Percentiles rank a stretch among this genome's conserved stretches.
These are phyloP conservation scores for Octodonta nipae DNA, from an alignment of 2,888 invertebrate species.

Conservation along the genomic window DNA sequence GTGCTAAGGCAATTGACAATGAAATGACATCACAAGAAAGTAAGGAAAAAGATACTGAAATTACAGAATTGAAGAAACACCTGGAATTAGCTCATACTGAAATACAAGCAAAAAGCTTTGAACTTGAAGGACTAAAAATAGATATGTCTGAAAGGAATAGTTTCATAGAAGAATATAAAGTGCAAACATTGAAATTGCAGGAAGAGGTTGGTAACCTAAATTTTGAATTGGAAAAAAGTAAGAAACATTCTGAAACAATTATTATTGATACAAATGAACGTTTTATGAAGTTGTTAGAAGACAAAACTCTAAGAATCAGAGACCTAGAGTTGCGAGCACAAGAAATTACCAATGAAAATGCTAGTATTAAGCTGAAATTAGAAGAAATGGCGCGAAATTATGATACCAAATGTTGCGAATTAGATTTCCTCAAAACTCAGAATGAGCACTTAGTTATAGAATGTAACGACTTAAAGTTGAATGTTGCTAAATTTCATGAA, in stretches of 20 bases:
- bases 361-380: neutral
- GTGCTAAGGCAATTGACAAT: slow-evolving; percentile 43
- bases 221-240: slow-evolving; percentile 13
- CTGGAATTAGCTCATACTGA: neutral
- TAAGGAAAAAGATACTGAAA: slow-evolving; percentile 25
- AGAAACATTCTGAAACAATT: slow-evolving; percentile 5
- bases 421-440: neutral
- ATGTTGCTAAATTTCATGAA: neutral
- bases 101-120: too few relatives aligned
- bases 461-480: neutral
- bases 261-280: slow-evolving; percentile 8
- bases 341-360: neutral
- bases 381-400: too few relatives aligned
- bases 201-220: slow-evolving; percentile 10
- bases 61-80: slow-evolving; percentile 3
- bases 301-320: slow-evolving; percentile 5
- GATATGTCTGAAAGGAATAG: slow-evolving; percentile 18
- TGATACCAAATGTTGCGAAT: neutral
- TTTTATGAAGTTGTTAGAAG: slow-evolving; percentile 9
- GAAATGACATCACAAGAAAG: slow-evolving; percentile 36
- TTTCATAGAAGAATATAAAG: slow-evolving; percentile 33
- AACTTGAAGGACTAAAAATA: neutral
- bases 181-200: neutral
- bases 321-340: neutral
- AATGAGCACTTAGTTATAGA: neutral